These are phyloP conservation scores for Aphodius granarius DNA, from an alignment of 2,888 invertebrate species.

Conservation along the genomic window DNA sequence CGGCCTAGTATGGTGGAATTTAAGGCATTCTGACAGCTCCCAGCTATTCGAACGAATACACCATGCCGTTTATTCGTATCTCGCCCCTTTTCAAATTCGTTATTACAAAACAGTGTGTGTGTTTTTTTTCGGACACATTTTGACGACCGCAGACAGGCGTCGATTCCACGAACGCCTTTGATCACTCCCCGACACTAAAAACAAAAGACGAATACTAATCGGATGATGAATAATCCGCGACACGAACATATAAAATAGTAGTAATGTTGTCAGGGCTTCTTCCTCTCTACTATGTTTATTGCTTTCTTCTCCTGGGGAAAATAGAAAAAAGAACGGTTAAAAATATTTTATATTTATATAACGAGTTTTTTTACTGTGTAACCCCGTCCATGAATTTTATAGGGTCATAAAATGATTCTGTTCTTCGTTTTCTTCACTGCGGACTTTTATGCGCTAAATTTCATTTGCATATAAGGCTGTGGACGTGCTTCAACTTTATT, in stretches of 20 bases:
- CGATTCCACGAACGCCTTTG: background rate
- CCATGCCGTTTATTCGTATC: background rate
- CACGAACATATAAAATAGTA: background rate
- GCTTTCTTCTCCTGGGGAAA: background rate
- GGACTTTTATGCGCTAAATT: background rate
- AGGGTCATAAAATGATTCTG: background rate
- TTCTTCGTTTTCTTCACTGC: background rate
- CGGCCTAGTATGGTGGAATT: background rate
- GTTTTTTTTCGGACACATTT: background rate
- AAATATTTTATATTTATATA: background rate
- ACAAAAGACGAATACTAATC: background rate
- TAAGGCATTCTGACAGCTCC: background rate
- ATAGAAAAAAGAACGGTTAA: background rate
- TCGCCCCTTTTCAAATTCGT: background rate
- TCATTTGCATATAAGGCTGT: background rate
- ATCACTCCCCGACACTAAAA: background rate
- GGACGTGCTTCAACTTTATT: background rate
- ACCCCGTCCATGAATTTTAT: background rate
- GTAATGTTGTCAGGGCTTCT: background rate
- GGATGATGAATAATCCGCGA: background rate
- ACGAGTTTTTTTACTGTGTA: background rate
- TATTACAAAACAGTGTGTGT: background rate
- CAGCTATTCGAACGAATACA: background rate
- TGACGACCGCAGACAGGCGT: background rate
- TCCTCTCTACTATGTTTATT: background rate